Percentiles rank a stretch among this genome's conserved stretches.
These are phyloP conservation scores for Choloepus didactylus DNA, from an alignment of 2,797 vertebrate genomes.

Conservation along the genomic window DNA sequence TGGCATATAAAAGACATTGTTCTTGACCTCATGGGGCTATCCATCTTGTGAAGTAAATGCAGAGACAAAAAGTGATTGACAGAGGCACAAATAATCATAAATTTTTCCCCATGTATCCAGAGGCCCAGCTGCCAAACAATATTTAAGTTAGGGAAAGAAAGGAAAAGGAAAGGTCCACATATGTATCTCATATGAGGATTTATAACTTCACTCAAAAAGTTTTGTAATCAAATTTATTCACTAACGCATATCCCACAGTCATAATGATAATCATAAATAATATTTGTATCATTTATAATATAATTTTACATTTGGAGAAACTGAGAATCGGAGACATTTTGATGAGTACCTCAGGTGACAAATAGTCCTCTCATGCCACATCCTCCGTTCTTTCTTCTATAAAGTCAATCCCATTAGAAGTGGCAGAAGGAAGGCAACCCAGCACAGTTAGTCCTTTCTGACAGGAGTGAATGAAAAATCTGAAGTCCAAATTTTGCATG, in stretches of 20 bases:
- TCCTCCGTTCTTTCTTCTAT: background rate
- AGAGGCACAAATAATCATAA: background rate
- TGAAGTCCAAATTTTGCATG: background rate
- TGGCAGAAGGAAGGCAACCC: background rate
- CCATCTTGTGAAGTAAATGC: background rate
- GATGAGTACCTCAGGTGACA: background rate
- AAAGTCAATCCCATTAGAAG: background rate
- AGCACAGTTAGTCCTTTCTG: background rate
- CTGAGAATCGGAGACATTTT: background rate
- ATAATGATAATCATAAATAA: background rate
- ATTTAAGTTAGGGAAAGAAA: background rate
- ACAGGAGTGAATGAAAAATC: background rate
- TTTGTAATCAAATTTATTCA: background rate
- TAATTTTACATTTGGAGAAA: background rate
- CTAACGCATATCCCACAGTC: background rate
- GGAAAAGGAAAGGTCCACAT: background rate
- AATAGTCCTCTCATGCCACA: too few species aligned
- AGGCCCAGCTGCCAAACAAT: background rate
- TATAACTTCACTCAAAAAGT: background rate
- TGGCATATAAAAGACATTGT: background rate
- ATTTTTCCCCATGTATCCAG: background rate
- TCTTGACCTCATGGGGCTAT: background rate
- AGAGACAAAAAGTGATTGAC: background rate
- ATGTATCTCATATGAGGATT: background rate
- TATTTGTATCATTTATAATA: background rate